Percentiles rank a stretch among this genome's conserved stretches.
Conservation (phyloP, 2,113 vertebrate genomes). For the Pedionomus torquatus region DNA sequence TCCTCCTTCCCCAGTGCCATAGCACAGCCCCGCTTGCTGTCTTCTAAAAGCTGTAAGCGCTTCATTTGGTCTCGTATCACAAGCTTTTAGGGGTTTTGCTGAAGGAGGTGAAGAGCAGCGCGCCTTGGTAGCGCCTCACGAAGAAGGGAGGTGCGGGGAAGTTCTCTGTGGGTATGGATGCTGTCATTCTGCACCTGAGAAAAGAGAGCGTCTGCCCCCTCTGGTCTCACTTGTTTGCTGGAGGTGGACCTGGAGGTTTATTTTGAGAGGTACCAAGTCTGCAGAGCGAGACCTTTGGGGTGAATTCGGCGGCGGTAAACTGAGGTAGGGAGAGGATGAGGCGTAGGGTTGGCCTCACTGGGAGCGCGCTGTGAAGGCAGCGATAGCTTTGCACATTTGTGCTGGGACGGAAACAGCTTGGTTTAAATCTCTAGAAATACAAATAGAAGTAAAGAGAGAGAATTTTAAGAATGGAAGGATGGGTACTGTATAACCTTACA, state of each 20-base stretch:
- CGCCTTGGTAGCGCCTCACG: fast-evolving
- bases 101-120: not conserved
- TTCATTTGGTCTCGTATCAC: not conserved
- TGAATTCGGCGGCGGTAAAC: not conserved
- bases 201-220: not conserved
- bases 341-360: fast-evolving
- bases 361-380: not conserved
- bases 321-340: not conserved
- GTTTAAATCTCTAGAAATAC: not conserved
- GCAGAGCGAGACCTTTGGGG: not conserved
- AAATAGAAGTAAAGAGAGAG: not conserved
- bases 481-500: not conserved
- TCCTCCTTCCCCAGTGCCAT: too few species aligned
- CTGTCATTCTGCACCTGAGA: not conserved
- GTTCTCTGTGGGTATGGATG: not conserved
- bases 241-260: not conserved
- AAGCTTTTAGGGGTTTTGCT: not conserved
- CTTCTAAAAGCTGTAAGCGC: fast-evolving
- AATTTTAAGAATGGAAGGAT: not conserved
- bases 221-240: not conserved
- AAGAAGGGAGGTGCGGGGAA: not conserved
- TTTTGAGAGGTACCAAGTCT: not conserved
- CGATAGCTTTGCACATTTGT: not conserved
- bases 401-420: not conserved
- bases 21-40: not conserved